Evolutionary conservation across 2,888 invertebrate genomes (phyloP).

Genomic region (Podotricha telesiphe): DNA sequence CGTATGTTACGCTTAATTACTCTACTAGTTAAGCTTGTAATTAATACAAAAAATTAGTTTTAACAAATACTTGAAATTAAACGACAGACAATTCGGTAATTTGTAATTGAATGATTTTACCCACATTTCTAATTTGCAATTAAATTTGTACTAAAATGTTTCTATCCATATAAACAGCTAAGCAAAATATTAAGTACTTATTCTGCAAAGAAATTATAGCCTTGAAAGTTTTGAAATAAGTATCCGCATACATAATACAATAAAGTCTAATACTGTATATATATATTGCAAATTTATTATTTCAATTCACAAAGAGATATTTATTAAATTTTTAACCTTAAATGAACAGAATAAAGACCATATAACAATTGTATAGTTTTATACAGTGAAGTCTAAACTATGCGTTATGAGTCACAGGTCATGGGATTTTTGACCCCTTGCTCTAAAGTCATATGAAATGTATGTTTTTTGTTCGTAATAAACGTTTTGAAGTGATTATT

Average conservation of each 20-base stretch:
- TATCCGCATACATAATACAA: neutral
- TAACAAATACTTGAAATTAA: too few species aligned
- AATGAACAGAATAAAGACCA: neutral
- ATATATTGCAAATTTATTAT: neutral
- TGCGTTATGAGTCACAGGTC: constrained; percentile 56
- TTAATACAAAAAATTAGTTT: too few species aligned
- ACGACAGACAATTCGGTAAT: too few species aligned
- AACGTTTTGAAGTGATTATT: constrained; percentile 6
- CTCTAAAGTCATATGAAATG: constrained; percentile 21
- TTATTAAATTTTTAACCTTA: constrained; percentile 4
- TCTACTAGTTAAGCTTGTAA: too few species aligned
- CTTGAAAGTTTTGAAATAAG: neutral
- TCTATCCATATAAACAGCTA: neutral
- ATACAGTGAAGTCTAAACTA: constrained; percentile 11
- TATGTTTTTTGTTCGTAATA: neutral
- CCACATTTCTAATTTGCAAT: too few species aligned
- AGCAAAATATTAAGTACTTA: constrained; percentile 2
- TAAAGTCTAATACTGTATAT: neutral
- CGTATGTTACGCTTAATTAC: too few species aligned
- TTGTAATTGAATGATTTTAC: too few species aligned
- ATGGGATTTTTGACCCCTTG: constrained; percentile 54
- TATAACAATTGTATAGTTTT: neutral
- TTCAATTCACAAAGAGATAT: neutral
- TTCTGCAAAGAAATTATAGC: neutral
- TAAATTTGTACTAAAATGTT: too few species aligned